Percentiles rank a stretch among this genome's conserved stretches.
These are phyloP conservation scores for Psilopogon haemacephalus DNA, from an alignment of 2,113 vertebrate species.

Conservation along the genomic window DNA sequence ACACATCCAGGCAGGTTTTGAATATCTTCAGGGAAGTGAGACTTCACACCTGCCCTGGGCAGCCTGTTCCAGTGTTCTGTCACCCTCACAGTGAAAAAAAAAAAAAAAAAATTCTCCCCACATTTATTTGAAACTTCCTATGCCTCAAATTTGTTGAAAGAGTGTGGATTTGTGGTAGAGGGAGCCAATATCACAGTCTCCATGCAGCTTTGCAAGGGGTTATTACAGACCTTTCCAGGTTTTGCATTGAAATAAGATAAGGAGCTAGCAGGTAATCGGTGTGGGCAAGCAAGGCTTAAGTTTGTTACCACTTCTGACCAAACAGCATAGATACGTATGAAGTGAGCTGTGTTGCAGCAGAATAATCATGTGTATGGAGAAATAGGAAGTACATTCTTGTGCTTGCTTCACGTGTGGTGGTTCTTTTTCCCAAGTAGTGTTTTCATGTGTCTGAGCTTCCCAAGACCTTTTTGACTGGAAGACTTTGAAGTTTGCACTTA, in stretches of 20 bases:
- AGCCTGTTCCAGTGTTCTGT: too few species aligned
- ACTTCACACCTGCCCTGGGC: too few species aligned
- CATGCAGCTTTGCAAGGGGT: background rate
- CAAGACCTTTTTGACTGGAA: background rate
- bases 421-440: background rate
- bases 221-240: background rate
- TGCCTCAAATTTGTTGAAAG: background rate
- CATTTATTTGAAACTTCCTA: too few species aligned
- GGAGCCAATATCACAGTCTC: background rate
- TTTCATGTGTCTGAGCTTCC: background rate
- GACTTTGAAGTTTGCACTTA: background rate
- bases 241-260: background rate
- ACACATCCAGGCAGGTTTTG: too few species aligned
- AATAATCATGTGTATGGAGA: accelerated
- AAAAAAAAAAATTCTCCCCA: too few species aligned
- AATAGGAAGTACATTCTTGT: background rate
- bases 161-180: background rate
- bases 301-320: background rate
- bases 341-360: background rate
- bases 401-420: background rate
- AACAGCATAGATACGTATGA: background rate
- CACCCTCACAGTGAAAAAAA: too few species aligned
- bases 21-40: too few species aligned
- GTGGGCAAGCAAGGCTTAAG: background rate
- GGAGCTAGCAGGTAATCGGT: background rate